phyloP scores from a whole-genome alignment of 2,888 invertebrate genomes.

The Archips xylosteana region DNA sequence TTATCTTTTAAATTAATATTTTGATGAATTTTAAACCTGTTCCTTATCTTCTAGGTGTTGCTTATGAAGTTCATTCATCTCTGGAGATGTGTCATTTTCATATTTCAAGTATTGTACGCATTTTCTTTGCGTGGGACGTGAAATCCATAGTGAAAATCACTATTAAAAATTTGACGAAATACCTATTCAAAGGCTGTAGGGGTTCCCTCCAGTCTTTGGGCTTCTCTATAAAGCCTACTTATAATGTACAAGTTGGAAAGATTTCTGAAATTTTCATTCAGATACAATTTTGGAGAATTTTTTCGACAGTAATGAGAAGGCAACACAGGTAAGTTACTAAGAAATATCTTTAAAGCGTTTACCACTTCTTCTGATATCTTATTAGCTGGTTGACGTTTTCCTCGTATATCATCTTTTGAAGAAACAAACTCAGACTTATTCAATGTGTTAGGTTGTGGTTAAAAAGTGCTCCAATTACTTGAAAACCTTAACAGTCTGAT shows the following conservation, averaged over 20 bases:
- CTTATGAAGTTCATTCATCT: not conserved
- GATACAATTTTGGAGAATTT: not conserved
- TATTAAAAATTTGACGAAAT: not conserved
- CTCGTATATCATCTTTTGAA: not conserved
- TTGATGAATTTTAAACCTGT: constrained; percentile 1
- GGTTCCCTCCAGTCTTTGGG: not conserved
- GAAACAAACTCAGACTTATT: not conserved
- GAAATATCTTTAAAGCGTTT: not conserved
- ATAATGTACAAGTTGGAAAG: not conserved
- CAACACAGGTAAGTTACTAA: not conserved
- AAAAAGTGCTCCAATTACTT: too few relatives aligned
- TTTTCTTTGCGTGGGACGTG: not conserved
- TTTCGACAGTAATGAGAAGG: constrained; percentile 1
- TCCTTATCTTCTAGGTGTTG: not conserved
- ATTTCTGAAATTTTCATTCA: not conserved
- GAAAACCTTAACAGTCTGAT: too few relatives aligned
- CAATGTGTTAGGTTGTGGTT: not conserved
- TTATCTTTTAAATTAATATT: not conserved
- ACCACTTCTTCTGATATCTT: not conserved
- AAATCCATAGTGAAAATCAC: not conserved
- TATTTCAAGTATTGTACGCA: not conserved
- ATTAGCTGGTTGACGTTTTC: not conserved
- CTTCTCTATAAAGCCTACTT: not conserved
- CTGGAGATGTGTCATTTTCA: not conserved
- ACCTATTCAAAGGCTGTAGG: not conserved